phyloP scores from a whole-genome alignment of 2,888 invertebrate genomes.

The Rhagonycha lutea region DNA sequence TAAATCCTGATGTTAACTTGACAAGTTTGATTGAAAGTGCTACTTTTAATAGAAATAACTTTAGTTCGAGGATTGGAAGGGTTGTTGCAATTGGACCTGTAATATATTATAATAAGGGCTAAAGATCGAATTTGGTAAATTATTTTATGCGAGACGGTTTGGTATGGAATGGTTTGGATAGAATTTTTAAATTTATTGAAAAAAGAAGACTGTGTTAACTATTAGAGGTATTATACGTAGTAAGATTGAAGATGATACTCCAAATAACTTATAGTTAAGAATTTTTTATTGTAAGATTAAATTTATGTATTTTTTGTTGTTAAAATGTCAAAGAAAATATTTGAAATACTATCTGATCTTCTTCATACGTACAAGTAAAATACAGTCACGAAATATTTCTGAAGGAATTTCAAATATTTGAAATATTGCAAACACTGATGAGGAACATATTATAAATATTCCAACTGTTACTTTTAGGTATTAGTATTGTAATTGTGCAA shows the following conservation, averaged over 20 bases:
- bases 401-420: too few species aligned
- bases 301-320: background rate
- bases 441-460: too few species aligned
- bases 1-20: slow-evolving; percentile 66
- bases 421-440: too few species aligned
- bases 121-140: background rate
- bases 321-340: background rate
- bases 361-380: too few species aligned
- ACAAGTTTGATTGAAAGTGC: slow-evolving; percentile 52
- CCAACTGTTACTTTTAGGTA: too few species aligned
- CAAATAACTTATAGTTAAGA: background rate
- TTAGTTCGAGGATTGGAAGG: slow-evolving; percentile 64
- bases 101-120: slow-evolving; percentile 63
- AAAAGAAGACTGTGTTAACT: background rate
- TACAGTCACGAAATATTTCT: too few species aligned
- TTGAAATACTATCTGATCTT: too few species aligned
- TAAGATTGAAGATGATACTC: background rate
- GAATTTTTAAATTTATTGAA: background rate
- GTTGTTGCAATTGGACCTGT: slow-evolving; percentile 76
- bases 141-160: background rate
- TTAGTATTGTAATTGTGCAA: too few species aligned
- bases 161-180: background rate
- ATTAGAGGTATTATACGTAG: background rate
- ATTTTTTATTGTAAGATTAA: background rate
- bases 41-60: slow-evolving; percentile 47